Percentiles rank a stretch among this genome's conserved stretches.
Evolutionary conservation across 2,113 vertebrate genomes (phyloP).

Genomic region (Heloderma charlesbogerti): DNA sequence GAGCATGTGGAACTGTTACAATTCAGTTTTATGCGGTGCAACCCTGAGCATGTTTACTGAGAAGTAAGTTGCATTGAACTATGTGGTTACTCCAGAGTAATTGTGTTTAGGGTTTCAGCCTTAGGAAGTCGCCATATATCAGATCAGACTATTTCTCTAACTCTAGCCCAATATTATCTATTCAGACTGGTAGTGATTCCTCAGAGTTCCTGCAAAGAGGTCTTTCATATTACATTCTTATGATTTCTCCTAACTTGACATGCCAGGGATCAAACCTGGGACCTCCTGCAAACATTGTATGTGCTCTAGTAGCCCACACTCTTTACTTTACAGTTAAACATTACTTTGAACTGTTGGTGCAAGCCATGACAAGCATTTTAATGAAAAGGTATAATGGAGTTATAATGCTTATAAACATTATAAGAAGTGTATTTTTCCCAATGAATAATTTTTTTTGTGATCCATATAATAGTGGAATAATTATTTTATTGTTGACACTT

Average conservation of each 20-base stretch:
- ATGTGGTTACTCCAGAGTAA: not conserved
- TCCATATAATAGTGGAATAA: constrained; percentile 28
- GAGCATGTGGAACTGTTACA: constrained; percentile 56
- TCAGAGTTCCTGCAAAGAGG: not conserved
- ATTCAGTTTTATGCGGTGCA: constrained; percentile 47
- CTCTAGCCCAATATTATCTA: not conserved
- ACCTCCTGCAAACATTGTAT: not conserved
- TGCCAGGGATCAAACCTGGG: not conserved
- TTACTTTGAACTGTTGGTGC: not conserved
- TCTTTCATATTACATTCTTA: not conserved
- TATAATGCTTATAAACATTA: not conserved
- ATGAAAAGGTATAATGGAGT: not conserved
- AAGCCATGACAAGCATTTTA: not conserved
- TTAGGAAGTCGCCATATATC: not conserved
- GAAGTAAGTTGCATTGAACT: not conserved
- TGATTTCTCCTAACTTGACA: not conserved
- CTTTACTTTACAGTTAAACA: not conserved
- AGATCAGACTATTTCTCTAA: constrained; percentile 50
- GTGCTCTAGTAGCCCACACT: not conserved
- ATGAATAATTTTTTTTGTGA: constrained; percentile 55
- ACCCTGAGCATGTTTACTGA: not conserved
- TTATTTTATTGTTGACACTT: constrained; percentile 46
- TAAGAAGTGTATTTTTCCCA: constrained; percentile 52
- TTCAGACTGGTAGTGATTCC: not conserved
- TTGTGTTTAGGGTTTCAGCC: not conserved